Base-by-base conservation (phyloP, 2,888 invertebrate species). In the Anthophora plumipes region DNA sequence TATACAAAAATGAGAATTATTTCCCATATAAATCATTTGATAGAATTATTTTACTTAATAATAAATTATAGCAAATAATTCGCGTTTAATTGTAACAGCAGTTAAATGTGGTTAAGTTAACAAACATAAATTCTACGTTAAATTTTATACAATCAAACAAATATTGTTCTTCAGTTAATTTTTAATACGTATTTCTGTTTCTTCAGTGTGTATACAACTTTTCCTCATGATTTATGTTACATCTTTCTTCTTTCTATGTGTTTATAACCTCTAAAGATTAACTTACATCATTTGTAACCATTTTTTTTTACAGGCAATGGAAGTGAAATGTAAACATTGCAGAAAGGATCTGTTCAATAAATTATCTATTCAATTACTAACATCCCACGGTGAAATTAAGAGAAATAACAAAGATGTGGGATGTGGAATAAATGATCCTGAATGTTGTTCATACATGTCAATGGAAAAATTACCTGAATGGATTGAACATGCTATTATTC, bases 281-380 rank as follows among this genome's bases (percentile, higher is more conserved):
- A 9, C 46, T 37, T 12, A 41, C 25, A 39, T 66, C n/a, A 63
- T 71, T 59, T 68, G 6, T 0, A 50, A 67, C 50, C 1, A 25
- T 50, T 52, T 22, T 50, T 52, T 22, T 69, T 63, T 41, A 20
- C 37, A 77, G 77, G 52, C 67, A 37, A 80, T 85, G 75, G 79
- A 82, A 66, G 69, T 88, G 12, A 88, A 78, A 57, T 88, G 87
- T 39, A 88, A 70, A 43, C 66, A 72, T 64, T 88, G 87, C 37
- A 72, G 88, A 17, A 88, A 83, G 50, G 7, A 63, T 22, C 68
- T 88, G 20, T 85, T 80, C 22, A 41, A 79, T 31, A 64, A 66
- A 5, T 37, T 69, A 46, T 46, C 31, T 25, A 57, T 73, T 41
- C 50, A 59, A n/a, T 64, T 88, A 37, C 57, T 83, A 52, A 85